These are phyloP conservation scores for Saxicola maurus DNA, from an alignment of 2,797 vertebrate species.

Conservation along the genomic window DNA sequence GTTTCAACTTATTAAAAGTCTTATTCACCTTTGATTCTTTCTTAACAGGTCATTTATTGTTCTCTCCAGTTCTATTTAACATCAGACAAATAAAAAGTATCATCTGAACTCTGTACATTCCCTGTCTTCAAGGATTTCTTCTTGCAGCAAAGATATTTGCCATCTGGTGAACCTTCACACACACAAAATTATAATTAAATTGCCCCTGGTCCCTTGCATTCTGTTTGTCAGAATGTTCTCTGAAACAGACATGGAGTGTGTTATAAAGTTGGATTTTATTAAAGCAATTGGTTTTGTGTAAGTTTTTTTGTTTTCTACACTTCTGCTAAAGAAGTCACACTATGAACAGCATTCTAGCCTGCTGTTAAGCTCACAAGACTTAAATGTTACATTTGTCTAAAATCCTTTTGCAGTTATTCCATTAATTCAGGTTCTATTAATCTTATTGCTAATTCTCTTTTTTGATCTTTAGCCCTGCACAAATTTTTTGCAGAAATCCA, in stretches of 20 bases:
- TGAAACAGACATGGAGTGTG: not conserved
- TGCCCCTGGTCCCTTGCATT: constrained; percentile 39
- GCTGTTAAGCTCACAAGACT: not conserved
- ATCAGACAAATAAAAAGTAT: not conserved
- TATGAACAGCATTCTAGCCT: not conserved
- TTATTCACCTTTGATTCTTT: not conserved
- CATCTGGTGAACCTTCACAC: constrained; percentile 43
- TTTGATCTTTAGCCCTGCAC: not conserved
- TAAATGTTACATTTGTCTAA: not conserved
- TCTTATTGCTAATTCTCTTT: not conserved
- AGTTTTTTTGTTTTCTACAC: not conserved
- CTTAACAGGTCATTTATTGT: not conserved
- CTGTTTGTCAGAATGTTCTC: constrained; percentile 48
- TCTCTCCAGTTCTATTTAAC: not conserved
- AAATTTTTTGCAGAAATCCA: not conserved
- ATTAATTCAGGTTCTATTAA: not conserved
- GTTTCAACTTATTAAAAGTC: not conserved
- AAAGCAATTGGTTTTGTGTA: not conserved
- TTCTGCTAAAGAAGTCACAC: not conserved
- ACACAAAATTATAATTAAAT: constrained; percentile 47
- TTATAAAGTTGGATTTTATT: constrained; percentile 11
- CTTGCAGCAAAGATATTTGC: constrained; percentile 34
- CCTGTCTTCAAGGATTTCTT: constrained; percentile 8
- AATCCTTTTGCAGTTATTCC: not conserved
- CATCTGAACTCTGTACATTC: not conserved